Conservation (phyloP, 2,797 vertebrate species). For the Babyrousa celebensis region DNA sequence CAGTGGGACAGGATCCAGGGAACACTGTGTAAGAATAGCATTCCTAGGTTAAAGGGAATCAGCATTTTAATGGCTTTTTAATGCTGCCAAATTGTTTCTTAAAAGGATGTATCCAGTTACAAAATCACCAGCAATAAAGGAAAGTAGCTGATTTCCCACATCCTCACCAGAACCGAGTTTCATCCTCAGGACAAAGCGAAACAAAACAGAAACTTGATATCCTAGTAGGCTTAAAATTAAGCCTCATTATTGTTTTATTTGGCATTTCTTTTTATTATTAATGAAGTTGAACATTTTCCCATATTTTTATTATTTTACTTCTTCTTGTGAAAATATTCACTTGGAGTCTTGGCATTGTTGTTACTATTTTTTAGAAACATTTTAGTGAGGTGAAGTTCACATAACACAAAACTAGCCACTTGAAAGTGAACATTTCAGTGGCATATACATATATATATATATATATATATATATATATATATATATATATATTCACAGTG, state of each 20-base stretch:
- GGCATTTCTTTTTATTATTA: constrained; percentile 67
- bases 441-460: background rate
- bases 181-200: constrained; percentile 43
- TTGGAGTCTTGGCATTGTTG: constrained; percentile 59
- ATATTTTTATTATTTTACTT: constrained; percentile 61
- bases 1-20: background rate
- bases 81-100: constrained; percentile 64
- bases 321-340: constrained; percentile 59
- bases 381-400: constrained; percentile 3
- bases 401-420: background rate
- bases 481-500: no score
- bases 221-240: constrained; percentile 44
- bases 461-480: no score
- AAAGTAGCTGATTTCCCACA: background rate
- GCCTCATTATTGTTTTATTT: constrained; percentile 32
- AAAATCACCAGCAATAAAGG: constrained; percentile 31
- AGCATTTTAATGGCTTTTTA: constrained; percentile 22
- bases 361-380: background rate
- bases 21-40: background rate
- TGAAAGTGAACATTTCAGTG: background rate
- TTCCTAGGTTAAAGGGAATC: background rate
- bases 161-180: background rate
- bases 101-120: constrained; percentile 49
- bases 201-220: constrained; percentile 18
- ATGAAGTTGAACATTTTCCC: constrained; percentile 44